These are phyloP conservation scores for Pseudolycoriella hygida DNA, from an alignment of 2,888 invertebrate genomes.

Conservation along the genomic window DNA sequence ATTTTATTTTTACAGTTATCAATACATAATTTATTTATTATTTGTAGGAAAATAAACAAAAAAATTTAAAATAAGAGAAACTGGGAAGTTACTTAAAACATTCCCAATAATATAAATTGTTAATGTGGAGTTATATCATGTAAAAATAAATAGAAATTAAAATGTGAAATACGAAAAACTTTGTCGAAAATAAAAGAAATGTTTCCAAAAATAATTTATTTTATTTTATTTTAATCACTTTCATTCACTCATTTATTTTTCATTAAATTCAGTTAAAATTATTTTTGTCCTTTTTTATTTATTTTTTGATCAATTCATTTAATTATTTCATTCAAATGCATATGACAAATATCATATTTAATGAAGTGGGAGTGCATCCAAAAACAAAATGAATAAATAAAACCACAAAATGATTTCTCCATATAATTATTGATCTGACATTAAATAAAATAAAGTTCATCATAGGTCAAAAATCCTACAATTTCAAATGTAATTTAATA, in stretches of 20 bases:
- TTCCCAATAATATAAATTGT: too few species aligned
- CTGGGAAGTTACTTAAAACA: too few species aligned
- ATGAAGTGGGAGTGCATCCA: too few species aligned
- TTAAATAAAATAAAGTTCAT: conserved; percentile 1
- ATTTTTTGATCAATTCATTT: too few species aligned
- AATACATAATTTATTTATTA: too few species aligned
- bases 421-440: neutral
- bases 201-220: neutral
- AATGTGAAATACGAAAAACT: conserved; percentile 6
- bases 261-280: conserved; percentile 1
- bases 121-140: neutral
- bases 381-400: too few species aligned
- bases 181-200: conserved; percentile 2
- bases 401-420: neutral
- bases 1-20: too few species aligned
- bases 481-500: neutral
- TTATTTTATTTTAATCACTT: neutral
- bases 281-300: conserved; percentile 1
- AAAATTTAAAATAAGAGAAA: too few species aligned
- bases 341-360: neutral
- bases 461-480: neutral
- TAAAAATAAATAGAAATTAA: conserved; percentile 7
- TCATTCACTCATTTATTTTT: neutral
- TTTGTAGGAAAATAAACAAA: too few species aligned
- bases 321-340: neutral